A percentile compares a stretch with the other conserved stretches of the same genome.
Evolutionary conservation across 2,113 vertebrate species (phyloP).

Genomic region (Pachycephala philippinensis): DNA sequence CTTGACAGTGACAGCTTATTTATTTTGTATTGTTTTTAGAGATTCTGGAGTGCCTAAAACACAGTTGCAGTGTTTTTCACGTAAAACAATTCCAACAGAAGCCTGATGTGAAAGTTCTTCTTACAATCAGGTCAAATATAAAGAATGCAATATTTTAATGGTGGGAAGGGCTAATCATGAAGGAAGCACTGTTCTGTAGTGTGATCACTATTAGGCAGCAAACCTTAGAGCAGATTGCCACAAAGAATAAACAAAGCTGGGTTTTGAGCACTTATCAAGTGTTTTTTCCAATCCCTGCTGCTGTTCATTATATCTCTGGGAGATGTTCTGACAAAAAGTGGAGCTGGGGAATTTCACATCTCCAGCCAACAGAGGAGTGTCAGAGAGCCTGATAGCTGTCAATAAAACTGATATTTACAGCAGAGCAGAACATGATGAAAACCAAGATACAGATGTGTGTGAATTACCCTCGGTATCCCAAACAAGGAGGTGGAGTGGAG

Average conservation of each 20-base stretch:
- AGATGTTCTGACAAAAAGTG: not conserved
- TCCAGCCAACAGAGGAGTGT: not conserved
- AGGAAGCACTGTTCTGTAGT: not conserved
- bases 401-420: constrained; percentile 2
- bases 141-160: not conserved
- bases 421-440: not conserved
- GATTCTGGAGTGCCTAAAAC: not conserved
- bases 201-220: not conserved
- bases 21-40: not conserved
- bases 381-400: not conserved
- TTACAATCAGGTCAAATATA: not conserved
- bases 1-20: not conserved
- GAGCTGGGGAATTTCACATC: not conserved
- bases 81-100: not conserved
- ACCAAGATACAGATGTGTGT: not conserved
- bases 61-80: not conserved
- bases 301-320: not conserved
- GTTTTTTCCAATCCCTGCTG: not conserved
- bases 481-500: not conserved
- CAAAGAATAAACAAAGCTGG: not conserved
- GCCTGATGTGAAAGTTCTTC: not conserved
- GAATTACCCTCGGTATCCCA: constrained; percentile 13
- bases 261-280: not conserved
- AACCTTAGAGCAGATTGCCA: not conserved
- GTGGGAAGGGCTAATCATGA: not conserved